A percentile compares a stretch with the other conserved stretches of the same genome.
phyloP scores from a whole-genome alignment of 2,113 vertebrate species.

The Ardeotis arabs region DNA sequence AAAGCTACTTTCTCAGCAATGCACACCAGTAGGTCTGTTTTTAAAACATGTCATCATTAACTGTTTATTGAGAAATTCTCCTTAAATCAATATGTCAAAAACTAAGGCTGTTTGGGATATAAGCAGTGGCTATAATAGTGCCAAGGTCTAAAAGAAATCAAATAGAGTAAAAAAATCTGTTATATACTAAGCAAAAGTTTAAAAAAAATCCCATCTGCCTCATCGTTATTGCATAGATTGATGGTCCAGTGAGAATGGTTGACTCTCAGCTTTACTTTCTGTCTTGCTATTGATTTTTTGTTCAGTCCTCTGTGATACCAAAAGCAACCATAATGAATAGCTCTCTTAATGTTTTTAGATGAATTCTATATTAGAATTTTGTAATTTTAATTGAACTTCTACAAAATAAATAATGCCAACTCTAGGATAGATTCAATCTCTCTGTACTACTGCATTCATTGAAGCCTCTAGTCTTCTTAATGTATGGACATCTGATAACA shows the following conservation, averaged over 20 bases:
- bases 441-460: neutral
- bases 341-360: neutral
- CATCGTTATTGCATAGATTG: neutral
- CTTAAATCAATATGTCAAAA: constrained; percentile 5
- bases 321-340: neutral
- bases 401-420: neutral
- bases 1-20: neutral
- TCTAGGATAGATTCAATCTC: neutral
- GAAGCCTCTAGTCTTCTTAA: neutral
- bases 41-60: neutral
- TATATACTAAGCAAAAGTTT: neutral
- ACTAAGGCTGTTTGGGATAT: neutral
- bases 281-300: neutral
- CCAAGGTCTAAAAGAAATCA: neutral
- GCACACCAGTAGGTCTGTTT: neutral
- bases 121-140: neutral
- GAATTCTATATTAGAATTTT: neutral
- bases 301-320: neutral
- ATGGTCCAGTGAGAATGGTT: neutral
- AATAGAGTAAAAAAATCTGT: neutral
- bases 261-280: neutral
- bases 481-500: neutral
- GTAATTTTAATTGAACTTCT: neutral
- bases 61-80: neutral
- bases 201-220: neutral